phyloP scores from a whole-genome alignment of 2,113 vertebrate species.

The Antechinus stuartii region DNA sequence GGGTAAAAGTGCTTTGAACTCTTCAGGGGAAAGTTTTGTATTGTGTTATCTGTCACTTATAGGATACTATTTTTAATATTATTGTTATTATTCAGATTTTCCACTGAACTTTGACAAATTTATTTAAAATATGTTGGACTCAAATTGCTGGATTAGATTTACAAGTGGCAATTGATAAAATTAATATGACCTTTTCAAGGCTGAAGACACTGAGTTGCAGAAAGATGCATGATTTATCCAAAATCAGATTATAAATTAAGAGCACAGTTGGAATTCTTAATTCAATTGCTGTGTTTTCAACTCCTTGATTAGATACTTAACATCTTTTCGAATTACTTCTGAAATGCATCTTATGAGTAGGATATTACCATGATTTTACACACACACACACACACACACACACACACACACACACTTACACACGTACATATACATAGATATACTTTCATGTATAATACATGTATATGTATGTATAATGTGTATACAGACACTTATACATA shows the following conservation, averaged over 20 bases:
- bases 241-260: slow-evolving; percentile 66
- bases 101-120: slow-evolving; percentile 27
- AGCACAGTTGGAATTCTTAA: slow-evolving; percentile 47
- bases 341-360: slow-evolving; percentile 33
- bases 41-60: background rate
- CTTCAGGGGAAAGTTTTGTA: background rate
- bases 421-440: too few relatives aligned
- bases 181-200: slow-evolving; percentile 74
- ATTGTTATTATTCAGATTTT: slow-evolving; percentile 33
- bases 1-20: background rate
- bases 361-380: background rate
- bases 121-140: slow-evolving; percentile 40
- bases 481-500: too few relatives aligned
- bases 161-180: slow-evolving; percentile 61
- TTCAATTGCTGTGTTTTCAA: slow-evolving; percentile 56
- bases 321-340: slow-evolving; percentile 24
- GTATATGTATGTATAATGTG: background rate
- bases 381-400: too few relatives aligned
- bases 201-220: slow-evolving; percentile 44
- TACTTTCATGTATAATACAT: background rate
- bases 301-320: slow-evolving; percentile 59
- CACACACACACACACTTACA: too few relatives aligned
- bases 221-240: slow-evolving; percentile 49
- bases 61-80: background rate
- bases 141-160: slow-evolving; percentile 61